A percentile compares a stretch with the other conserved stretches of the same genome.
phyloP scores from a whole-genome alignment of 2,113 vertebrate species.

The Mus spicilegus region DNA sequence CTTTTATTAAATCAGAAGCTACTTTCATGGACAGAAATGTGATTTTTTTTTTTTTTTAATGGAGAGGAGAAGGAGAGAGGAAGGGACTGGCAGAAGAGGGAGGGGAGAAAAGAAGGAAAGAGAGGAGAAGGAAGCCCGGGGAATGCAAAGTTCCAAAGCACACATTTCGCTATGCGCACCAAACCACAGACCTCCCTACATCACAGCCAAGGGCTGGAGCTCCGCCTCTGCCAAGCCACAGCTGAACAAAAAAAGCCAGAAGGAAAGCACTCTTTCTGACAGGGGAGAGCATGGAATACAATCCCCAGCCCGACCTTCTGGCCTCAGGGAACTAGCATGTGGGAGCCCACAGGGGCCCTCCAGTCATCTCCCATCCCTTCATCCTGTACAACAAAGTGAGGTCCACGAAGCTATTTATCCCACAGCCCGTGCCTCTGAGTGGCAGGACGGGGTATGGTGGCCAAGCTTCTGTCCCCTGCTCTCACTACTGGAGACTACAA shows the following conservation, averaged over 20 bases:
- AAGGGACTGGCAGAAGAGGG: neutral
- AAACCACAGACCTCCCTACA: slow-evolving; percentile 51
- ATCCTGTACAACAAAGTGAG: neutral
- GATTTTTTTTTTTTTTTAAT: neutral
- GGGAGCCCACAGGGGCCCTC: neutral
- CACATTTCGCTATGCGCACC: slow-evolving; percentile 38
- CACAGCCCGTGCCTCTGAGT: fast-evolving
- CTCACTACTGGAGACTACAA: neutral
- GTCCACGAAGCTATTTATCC: neutral
- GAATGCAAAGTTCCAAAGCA: slow-evolving; percentile 27
- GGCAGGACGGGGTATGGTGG: neutral
- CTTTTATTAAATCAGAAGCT: neutral
- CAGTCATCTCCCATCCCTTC: neutral
- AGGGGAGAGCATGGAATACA: neutral
- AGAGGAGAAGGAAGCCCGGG: neutral
- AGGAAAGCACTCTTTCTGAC: slow-evolving; percentile 21
- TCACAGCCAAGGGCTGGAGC: slow-evolving; percentile 55
- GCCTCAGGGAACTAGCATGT: neutral
- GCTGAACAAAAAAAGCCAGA: slow-evolving; percentile 12
- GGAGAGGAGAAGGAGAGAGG: no score
- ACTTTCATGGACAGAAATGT: neutral
- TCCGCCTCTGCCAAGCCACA: slow-evolving; percentile 59
- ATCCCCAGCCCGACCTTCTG: neutral
- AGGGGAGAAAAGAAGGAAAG: neutral
- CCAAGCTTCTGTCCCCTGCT: neutral